These are phyloP conservation scores for Umimayanthus kanabou DNA, from an alignment of 92 coral and sea anemone genomes.

Conservation along the genomic window DNA sequence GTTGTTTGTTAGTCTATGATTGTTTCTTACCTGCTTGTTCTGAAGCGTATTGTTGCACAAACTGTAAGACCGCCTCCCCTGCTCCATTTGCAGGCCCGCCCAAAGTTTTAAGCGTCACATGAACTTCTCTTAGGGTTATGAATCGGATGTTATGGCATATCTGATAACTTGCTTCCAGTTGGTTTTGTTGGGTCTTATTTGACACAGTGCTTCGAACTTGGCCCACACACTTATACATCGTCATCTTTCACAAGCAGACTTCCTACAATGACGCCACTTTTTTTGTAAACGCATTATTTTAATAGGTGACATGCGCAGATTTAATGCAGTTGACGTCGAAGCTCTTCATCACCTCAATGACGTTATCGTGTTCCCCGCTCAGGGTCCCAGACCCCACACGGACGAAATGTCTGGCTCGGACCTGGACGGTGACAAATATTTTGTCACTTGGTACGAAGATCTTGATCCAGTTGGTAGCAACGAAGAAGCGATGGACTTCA, in stretches of 20 bases:
- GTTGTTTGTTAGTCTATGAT: too few species aligned
- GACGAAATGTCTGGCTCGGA: conserved; percentile 99
- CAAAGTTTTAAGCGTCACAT: too few species aligned
- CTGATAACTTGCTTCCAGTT: too few species aligned
- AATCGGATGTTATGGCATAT: too few species aligned
- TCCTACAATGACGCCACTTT: neutral
- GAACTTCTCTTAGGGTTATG: too few species aligned
- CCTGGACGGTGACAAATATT: conserved; percentile 93
- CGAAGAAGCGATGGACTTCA: conserved; percentile 88
- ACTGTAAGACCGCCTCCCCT: too few species aligned
- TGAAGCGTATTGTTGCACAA: too few species aligned
- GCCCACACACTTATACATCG: neutral
- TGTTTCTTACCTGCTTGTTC: too few species aligned
- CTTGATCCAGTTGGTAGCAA: conserved; percentile 64
- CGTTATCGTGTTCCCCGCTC: conserved; percentile 91
- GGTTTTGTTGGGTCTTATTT: too few species aligned
- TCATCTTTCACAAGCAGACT: too few species aligned
- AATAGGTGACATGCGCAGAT: conserved; percentile 89
- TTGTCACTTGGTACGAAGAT: conserved; percentile 83
- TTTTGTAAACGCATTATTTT: neutral
- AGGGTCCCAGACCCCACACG: conserved; percentile 89
- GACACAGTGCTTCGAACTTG: neutral
- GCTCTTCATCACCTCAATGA: conserved; percentile 83
- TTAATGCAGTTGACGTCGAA: conserved; percentile 81
- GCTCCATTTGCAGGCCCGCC: too few species aligned